Evolutionary conservation across 2,888 invertebrate species (phyloP).

Genomic region (Carpatolechia fugitivella): DNA sequence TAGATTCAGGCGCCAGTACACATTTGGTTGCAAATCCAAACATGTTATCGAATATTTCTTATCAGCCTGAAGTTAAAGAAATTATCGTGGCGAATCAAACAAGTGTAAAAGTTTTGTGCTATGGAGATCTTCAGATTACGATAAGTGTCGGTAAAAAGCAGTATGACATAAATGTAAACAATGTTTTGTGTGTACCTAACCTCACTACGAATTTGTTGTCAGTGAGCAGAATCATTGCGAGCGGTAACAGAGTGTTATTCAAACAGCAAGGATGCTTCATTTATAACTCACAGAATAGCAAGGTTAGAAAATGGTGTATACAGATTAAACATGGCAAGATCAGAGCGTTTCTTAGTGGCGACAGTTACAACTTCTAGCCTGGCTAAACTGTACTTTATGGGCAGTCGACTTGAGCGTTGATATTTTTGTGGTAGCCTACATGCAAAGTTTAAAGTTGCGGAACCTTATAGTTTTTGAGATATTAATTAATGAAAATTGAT

Average conservation of each 20-base stretch:
- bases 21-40: constrained; percentile 17
- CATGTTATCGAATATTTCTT: constrained; percentile 20
- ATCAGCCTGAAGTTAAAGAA: too few species aligned
- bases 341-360: not conserved
- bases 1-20: constrained; percentile 25
- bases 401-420: too few species aligned
- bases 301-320: constrained; percentile 17
- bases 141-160: constrained; percentile 3
- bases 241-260: constrained; percentile 21
- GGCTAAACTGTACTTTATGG: constrained; percentile 20
- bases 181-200: constrained; percentile 26
- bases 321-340: not conserved
- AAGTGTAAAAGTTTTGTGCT: constrained; percentile 26
- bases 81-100: constrained; percentile 31
- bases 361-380: constrained; percentile 13
- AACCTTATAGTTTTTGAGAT: too few species aligned
- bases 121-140: constrained; percentile 6
- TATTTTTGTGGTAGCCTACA: constrained; percentile 7
- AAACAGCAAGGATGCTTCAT: constrained; percentile 19
- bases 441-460: constrained; percentile 23
- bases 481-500: too few species aligned
- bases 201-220: constrained; percentile 26
- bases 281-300: constrained; percentile 19
- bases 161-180: constrained; percentile 1
- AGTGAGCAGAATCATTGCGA: constrained; percentile 21